These are phyloP conservation scores for Polyploca ridens DNA, from an alignment of 2,888 invertebrate genomes.

Conservation along the genomic window DNA sequence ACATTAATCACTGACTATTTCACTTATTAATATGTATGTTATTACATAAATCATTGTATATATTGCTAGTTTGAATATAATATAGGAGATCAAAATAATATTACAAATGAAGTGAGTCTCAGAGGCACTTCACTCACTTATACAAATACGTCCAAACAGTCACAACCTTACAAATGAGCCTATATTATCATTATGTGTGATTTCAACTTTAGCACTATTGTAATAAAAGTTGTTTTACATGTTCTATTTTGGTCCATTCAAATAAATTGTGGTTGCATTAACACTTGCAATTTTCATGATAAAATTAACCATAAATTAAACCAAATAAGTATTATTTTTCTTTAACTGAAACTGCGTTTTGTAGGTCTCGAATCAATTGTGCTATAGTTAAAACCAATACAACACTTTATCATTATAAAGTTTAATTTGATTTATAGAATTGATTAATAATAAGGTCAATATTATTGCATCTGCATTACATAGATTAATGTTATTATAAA, in stretches of 20 bases:
- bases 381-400: background rate
- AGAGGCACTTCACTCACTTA: conserved; percentile 70
- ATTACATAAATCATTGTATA: background rate
- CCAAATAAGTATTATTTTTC: too few species aligned
- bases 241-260: background rate
- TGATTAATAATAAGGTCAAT: background rate
- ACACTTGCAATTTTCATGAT: background rate
- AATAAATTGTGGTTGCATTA: background rate
- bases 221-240: conserved; percentile 9
- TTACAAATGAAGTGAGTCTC: conserved; percentile 25
- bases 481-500: too few species aligned
- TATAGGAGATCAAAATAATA: conserved; percentile 5
- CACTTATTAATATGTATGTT: background rate
- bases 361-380: background rate
- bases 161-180: conserved; percentile 79
- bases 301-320: background rate
- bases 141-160: conserved; percentile 58
- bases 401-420: background rate
- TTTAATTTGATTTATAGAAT: background rate
- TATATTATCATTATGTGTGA: conserved; percentile 37
- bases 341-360: too few species aligned
- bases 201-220: conserved; percentile 34
- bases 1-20: background rate
- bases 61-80: conserved; percentile 15
- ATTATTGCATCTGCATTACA: too few species aligned